Conservation (phyloP, 2,888 invertebrate genomes). For the Encarsia formosa region DNA sequence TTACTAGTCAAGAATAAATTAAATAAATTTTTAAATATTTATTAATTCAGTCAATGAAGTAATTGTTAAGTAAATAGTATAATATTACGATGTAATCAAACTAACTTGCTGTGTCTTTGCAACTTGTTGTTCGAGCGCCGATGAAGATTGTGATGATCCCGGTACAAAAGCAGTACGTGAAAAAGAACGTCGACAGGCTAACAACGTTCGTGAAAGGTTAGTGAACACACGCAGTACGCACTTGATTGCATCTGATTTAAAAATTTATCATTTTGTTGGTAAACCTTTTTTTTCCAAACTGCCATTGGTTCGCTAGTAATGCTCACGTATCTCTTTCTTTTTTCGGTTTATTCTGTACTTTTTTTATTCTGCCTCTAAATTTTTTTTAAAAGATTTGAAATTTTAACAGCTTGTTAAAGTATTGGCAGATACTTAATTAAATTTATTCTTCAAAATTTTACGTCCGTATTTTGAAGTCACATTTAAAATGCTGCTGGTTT, state of each 20-base stretch:
- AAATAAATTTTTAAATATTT: too few relatives aligned
- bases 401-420: too few relatives aligned
- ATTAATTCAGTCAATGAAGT: too few relatives aligned
- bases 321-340: too few relatives aligned
- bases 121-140: constrained; percentile 74
- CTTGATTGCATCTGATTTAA: constrained; percentile 37
- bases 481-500: constrained; percentile 47
- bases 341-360: too few relatives aligned
- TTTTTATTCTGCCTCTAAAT: too few relatives aligned
- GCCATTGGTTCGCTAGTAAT: neutral
- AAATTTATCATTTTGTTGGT: constrained; percentile 1
- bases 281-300: constrained; percentile 7
- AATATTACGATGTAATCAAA: constrained; percentile 29
- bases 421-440: constrained; percentile 9
- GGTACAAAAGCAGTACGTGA: constrained; percentile 90
- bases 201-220: constrained; percentile 96
- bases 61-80: too few relatives aligned
- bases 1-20: too few relatives aligned
- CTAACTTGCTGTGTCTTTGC: constrained; percentile 49
- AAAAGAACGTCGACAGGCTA: constrained; percentile 91
- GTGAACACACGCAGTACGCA: constrained; percentile 55
- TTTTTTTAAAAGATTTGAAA: too few relatives aligned
- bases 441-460: constrained; percentile 26
- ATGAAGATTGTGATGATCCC: constrained; percentile 78
- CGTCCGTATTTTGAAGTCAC: constrained; percentile 56